Evolutionary conservation across 2,888 invertebrate species (phyloP).

Genomic region (Diarsia dahlii): DNA sequence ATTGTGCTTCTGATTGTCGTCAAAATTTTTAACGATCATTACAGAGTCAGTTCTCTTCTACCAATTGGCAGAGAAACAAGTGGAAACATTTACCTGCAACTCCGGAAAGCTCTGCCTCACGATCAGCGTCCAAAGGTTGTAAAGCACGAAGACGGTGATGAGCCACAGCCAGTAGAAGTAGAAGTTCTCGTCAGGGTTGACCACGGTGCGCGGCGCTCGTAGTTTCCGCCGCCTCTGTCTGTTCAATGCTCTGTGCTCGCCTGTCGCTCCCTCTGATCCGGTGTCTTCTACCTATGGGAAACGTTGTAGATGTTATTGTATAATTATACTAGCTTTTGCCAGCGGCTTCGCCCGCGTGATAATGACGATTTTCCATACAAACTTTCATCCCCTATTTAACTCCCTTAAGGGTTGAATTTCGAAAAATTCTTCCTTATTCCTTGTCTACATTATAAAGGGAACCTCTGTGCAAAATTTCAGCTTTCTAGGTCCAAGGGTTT

Average conservation of each 20-base stretch:
- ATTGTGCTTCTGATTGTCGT: fast-evolving
- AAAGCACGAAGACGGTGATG: slow-evolving; percentile 96
- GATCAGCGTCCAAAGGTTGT: slow-evolving; percentile 98
- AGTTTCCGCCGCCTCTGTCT: slow-evolving; percentile 93
- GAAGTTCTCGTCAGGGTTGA: slow-evolving; percentile 98
- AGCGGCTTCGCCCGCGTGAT: no score
- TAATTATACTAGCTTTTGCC: no score
- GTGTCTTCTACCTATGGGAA: slow-evolving; percentile 91
- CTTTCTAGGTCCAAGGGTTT: no score
- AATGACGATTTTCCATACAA: no score
- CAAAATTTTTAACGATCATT: background rate
- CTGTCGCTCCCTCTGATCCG: slow-evolving; percentile 92
- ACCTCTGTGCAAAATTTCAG: no score
- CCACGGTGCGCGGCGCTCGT: slow-evolving; percentile 94
- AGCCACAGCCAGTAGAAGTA: slow-evolving; percentile 98
- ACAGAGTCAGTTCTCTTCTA: background rate
- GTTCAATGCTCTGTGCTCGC: slow-evolving; percentile 89
- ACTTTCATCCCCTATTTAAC: no score
- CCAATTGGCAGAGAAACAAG: background rate
- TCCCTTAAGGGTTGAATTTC: no score
- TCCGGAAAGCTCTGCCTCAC: slow-evolving; percentile 98
- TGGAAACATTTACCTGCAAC: slow-evolving; percentile 90
- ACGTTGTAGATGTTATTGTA: slow-evolving; percentile 14
- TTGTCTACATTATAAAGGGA: no score
- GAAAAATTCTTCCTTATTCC: no score